Conservation (phyloP, 2,797 vertebrate species). For the Momotus momota region DNA sequence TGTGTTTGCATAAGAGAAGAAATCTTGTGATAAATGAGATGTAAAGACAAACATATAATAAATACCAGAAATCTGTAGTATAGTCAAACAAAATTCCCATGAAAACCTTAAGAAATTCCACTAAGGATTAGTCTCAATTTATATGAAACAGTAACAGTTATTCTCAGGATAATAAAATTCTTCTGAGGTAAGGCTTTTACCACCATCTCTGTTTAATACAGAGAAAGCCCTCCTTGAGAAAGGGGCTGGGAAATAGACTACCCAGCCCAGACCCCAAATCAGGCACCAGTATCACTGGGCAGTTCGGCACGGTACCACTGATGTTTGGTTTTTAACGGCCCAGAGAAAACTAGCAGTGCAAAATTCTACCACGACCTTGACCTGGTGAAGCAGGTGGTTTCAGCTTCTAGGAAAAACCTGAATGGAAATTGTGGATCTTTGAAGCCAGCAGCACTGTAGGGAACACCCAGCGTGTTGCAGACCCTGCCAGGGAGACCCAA, state of each 20-base stretch:
- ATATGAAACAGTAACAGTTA: background rate
- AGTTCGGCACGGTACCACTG: accelerated
- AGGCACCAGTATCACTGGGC: background rate
- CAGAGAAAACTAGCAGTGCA: background rate
- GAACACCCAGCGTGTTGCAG: accelerated
- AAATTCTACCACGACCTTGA: background rate
- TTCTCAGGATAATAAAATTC: background rate
- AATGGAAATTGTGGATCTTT: background rate
- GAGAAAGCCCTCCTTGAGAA: too few relatives aligned
- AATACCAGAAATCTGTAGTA: background rate
- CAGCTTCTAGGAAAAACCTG: background rate
- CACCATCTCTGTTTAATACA: background rate
- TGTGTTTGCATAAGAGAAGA: background rate
- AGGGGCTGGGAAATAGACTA: background rate
- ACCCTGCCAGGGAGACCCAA: background rate
- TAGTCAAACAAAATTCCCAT: background rate
- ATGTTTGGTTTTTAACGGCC: background rate
- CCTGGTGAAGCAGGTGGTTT: background rate
- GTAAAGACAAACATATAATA: background rate
- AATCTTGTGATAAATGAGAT: background rate
- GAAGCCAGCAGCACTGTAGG: accelerated
- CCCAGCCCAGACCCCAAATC: background rate
- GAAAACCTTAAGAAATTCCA: background rate
- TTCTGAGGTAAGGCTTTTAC: background rate
- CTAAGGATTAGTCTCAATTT: background rate